Evolutionary conservation across 2,888 invertebrate genomes (phyloP).

Genomic region (Caenorhabditis sp.): DNA sequence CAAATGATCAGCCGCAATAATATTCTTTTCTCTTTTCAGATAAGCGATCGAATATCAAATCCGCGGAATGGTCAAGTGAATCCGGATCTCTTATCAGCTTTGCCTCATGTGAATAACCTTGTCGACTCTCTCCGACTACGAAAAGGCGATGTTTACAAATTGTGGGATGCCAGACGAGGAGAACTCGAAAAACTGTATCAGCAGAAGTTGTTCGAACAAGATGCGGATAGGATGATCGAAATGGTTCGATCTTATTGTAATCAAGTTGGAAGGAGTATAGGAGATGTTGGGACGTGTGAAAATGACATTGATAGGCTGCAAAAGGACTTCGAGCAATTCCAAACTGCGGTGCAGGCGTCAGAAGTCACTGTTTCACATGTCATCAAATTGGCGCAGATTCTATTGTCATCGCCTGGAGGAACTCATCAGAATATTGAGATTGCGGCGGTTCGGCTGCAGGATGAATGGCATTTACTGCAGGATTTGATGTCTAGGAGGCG

Average conservation of each 20-base stretch:
- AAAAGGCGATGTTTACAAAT: conserved; percentile 84
- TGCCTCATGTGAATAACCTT: conserved; percentile 72
- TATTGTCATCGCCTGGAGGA: neutral
- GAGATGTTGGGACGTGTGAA: conserved; percentile 46
- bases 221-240: conserved; percentile 80
- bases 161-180: conserved; percentile 93
- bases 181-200: conserved; percentile 96
- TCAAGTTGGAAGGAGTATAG: conserved; percentile 31
- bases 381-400: conserved; percentile 20
- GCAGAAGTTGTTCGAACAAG: conserved; percentile 91
- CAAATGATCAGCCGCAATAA: too few relatives aligned
- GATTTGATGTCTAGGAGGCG: conserved; percentile 18
- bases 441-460: conserved; percentile 35
- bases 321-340: conserved; percentile 31
- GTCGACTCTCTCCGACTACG: conserved; percentile 59
- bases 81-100: conserved; percentile 76
- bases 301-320: conserved; percentile 30
- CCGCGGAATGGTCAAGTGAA: conserved; percentile 72
- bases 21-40: conserved; percentile 28
- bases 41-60: conserved; percentile 32
- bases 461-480: conserved; percentile 50
- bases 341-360: conserved; percentile 17
- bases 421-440: conserved; percentile 17
- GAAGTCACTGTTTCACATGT: conserved; percentile 48
- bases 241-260: conserved; percentile 26